phyloP scores from a whole-genome alignment of 2,888 invertebrate species.

The Steinernema carpocapsae region DNA sequence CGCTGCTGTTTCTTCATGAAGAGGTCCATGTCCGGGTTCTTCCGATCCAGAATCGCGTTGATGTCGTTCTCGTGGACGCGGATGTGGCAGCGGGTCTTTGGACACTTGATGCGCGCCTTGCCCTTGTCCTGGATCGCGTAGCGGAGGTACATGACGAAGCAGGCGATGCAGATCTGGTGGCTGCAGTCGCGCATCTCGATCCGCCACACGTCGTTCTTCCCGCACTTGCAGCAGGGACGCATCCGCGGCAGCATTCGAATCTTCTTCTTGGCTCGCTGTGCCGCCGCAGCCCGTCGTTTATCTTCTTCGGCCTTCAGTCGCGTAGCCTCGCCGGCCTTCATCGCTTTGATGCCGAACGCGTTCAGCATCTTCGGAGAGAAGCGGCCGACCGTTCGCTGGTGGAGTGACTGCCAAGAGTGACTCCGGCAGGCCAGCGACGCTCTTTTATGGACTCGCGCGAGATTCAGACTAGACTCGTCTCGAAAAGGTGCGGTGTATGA shows the following conservation, averaged over 20 bases:
- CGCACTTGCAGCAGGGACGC: slow-evolving; percentile 32
- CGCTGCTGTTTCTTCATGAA: slow-evolving; percentile 29
- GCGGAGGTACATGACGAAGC: slow-evolving; percentile 32
- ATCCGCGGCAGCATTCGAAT: not conserved
- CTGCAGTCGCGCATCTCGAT: slow-evolving; percentile 32
- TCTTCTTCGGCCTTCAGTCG: too few relatives aligned
- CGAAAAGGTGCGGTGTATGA: too few relatives aligned
- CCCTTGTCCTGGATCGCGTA: slow-evolving; percentile 35
- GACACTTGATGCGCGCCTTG: slow-evolving; percentile 42
- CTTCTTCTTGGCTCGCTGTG: too few relatives aligned
- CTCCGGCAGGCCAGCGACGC: too few relatives aligned
- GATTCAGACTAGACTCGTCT: too few relatives aligned
- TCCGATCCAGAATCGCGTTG: slow-evolving; percentile 30
- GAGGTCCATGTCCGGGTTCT: not conserved
- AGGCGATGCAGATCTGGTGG: slow-evolving; percentile 33
- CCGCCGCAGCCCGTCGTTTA: too few relatives aligned
- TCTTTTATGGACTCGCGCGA: too few relatives aligned
- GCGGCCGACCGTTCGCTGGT: too few relatives aligned
- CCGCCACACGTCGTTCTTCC: slow-evolving; percentile 33
- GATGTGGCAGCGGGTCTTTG: slow-evolving; percentile 15
- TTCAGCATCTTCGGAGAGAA: too few relatives aligned
- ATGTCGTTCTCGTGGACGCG: slow-evolving; percentile 41
- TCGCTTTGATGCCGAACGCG: too few relatives aligned
- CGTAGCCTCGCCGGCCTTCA: too few relatives aligned
- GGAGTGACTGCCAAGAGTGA: too few relatives aligned